Evolutionary conservation across 2,797 vertebrate genomes (phyloP).

Genomic region (Netta rufina): DNA sequence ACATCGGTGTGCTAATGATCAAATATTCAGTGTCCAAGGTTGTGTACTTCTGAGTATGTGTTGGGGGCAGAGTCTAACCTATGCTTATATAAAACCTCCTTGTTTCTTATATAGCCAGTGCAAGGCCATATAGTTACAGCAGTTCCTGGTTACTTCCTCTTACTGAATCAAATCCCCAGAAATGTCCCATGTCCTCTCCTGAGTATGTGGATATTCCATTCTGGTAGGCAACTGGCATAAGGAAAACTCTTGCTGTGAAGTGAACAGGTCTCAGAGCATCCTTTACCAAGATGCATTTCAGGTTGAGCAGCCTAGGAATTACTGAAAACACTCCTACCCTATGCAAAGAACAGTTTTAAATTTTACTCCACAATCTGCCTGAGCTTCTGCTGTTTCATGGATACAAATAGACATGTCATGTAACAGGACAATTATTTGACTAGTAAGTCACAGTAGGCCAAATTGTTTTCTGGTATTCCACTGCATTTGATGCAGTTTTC

Average conservation of each 20-base stretch:
- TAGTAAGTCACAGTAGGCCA: background rate
- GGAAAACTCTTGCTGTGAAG: background rate
- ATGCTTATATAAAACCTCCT: background rate
- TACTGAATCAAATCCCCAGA: background rate
- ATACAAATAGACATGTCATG: background rate
- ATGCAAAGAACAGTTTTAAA: background rate
- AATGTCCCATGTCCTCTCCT: background rate
- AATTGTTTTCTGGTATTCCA: background rate
- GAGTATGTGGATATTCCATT: background rate
- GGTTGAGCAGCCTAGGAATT: background rate
- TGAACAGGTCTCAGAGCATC: background rate
- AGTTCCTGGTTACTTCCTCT: background rate
- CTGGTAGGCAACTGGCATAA: fast-evolving
- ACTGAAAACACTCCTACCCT: background rate
- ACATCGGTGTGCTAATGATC: background rate
- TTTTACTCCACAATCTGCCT: background rate
- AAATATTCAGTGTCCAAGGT: background rate
- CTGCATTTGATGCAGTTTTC: background rate
- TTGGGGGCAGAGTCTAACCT: background rate
- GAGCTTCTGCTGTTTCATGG: background rate
- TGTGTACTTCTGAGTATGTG: background rate
- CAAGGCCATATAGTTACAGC: background rate
- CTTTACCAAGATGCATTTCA: background rate
- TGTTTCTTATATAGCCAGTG: background rate
- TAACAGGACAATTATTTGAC: background rate